Percentiles rank a stretch among this genome's conserved stretches.
Evolutionary conservation across 2,888 invertebrate genomes (phyloP).

Genomic region (Drosophila rubida): DNA sequence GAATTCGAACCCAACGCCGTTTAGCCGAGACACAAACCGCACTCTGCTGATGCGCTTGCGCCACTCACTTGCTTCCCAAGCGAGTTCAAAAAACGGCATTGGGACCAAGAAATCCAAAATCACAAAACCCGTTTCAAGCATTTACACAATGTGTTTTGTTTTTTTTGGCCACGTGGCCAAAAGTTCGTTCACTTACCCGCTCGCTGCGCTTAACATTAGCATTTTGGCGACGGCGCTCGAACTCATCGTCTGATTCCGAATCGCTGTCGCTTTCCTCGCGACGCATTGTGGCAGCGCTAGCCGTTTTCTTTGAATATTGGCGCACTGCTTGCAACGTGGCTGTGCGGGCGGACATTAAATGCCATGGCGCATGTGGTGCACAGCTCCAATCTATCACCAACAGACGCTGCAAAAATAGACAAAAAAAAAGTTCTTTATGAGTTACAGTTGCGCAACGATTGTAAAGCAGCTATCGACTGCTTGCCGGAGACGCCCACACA

Average conservation of each 20-base stretch:
- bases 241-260: constrained; percentile 86
- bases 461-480: constrained; percentile 16
- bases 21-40: constrained; percentile 18
- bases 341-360: constrained; percentile 37
- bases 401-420: constrained; percentile 38
- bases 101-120: constrained; percentile 5
- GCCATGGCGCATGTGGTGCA: constrained; percentile 45
- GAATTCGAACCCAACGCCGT: background rate
- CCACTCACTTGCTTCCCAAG: constrained; percentile 9
- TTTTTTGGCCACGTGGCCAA: constrained; percentile 36
- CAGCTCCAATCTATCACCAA: constrained; percentile 17
- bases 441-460: constrained; percentile 5
- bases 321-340: constrained; percentile 52
- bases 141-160: constrained; percentile 5
- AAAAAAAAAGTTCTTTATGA: constrained; percentile 1
- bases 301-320: constrained; percentile 77
- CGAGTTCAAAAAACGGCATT: constrained; percentile 52
- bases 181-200: constrained; percentile 67
- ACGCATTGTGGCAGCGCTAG: constrained; percentile 61
- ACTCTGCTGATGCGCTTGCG: constrained; percentile 29
- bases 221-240: constrained; percentile 73
- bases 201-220: constrained; percentile 70
- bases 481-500: constrained; percentile 26
- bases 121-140: constrained; percentile 39
- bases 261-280: constrained; percentile 86